Percentiles rank a stretch among this genome's conserved stretches.
Conservation (phyloP, 2,888 invertebrate genomes). For the Nomada fabriciana region DNA sequence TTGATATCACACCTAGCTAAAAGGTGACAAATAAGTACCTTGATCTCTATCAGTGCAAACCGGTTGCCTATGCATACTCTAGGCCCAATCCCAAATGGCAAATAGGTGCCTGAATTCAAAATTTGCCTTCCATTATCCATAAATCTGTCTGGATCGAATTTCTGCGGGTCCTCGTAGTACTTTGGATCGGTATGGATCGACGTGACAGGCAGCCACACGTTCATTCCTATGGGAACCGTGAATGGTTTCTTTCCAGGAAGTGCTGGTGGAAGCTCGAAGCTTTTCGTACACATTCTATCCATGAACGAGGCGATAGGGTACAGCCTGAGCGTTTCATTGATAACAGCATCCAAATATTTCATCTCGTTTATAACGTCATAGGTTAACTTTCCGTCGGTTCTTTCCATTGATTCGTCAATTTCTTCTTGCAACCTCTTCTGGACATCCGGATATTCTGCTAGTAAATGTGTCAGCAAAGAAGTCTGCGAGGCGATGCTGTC, state of each 20-base stretch:
- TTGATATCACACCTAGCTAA: slow-evolving; percentile 64
- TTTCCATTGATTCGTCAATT: slow-evolving; percentile 75
- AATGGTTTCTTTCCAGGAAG: slow-evolving; percentile 75
- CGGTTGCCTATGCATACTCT: slow-evolving; percentile 81
- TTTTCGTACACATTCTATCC: slow-evolving; percentile 78
- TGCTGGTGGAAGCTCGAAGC: slow-evolving; percentile 79
- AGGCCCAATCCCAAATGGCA: slow-evolving; percentile 83
- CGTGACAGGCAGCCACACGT: slow-evolving; percentile 78
- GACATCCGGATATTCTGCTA: slow-evolving; percentile 76
- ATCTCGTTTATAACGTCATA: slow-evolving; percentile 85
- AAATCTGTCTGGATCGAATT: slow-evolving; percentile 72
- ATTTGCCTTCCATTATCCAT: slow-evolving; percentile 60
- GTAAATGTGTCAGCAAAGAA: slow-evolving; percentile 71
- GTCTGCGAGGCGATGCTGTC: slow-evolving; percentile 74
- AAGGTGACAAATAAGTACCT: slow-evolving; percentile 68
- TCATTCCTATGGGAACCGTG: slow-evolving; percentile 76
- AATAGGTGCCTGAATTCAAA: slow-evolving; percentile 73
- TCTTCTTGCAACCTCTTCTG: slow-evolving; percentile 81
- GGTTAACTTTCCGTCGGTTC: slow-evolving; percentile 76
- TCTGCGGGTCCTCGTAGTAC: slow-evolving; percentile 74
- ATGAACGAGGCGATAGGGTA: slow-evolving; percentile 72
- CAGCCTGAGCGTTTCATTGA: slow-evolving; percentile 79
- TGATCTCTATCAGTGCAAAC: slow-evolving; percentile 71
- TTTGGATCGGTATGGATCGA: slow-evolving; percentile 80
- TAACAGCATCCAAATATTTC: slow-evolving; percentile 86